phyloP scores from a whole-genome alignment of 2,797 vertebrate species.

The Morelia viridis region DNA sequence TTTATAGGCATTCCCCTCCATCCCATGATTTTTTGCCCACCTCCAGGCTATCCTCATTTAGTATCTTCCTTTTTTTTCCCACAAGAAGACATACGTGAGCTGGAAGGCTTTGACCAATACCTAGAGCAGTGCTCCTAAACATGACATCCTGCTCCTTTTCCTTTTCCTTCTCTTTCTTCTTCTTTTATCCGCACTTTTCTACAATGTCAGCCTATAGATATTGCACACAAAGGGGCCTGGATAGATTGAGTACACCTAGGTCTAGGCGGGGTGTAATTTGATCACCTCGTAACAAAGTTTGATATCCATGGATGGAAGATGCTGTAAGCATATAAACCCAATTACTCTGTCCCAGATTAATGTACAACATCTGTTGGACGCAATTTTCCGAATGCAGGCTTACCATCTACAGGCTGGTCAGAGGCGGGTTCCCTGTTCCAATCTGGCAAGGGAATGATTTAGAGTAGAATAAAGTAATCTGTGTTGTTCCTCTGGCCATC shows the following conservation, averaged over 20 bases:
- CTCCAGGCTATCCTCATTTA: not conserved
- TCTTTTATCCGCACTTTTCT: too few species aligned
- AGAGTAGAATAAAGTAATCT: not conserved
- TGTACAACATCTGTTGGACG: not conserved
- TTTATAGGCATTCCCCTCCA: not conserved
- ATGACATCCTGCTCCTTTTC: not conserved
- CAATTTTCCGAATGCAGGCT: not conserved
- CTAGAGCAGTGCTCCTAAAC: not conserved
- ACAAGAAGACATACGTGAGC: not conserved
- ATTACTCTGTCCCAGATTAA: slow-evolving; percentile 27
- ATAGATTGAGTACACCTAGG: not conserved
- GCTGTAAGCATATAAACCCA: slow-evolving; percentile 10
- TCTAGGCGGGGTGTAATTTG: slow-evolving; percentile 1
- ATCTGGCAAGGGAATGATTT: not conserved
- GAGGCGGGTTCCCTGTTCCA: not conserved
- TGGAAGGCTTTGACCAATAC: not conserved
- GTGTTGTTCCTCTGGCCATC: not conserved
- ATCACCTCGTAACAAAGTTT: slow-evolving; percentile 23
- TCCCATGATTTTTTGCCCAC: not conserved
- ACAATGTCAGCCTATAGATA: not conserved
- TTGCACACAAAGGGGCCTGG: not conserved
- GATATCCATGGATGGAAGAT: not conserved
- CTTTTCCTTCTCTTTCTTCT: not conserved
- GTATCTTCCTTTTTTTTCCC: not conserved
- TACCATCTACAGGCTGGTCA: not conserved